Evolutionary conservation across 2,113 vertebrate genomes (phyloP).

Genomic region (Atractosteus spatula): DNA sequence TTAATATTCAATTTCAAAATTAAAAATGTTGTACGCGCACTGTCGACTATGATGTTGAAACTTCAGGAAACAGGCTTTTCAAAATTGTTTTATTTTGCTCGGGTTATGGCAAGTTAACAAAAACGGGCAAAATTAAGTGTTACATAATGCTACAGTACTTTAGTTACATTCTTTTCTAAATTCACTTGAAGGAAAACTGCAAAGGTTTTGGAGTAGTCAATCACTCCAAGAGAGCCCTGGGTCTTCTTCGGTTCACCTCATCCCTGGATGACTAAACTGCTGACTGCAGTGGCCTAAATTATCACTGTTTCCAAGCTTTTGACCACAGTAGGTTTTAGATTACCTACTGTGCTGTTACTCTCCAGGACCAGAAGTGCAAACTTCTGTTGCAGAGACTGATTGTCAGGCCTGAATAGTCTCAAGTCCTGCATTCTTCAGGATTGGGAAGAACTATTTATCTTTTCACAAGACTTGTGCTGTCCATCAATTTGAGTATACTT

Average conservation of each 20-base stretch:
- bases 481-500: too few relatives aligned
- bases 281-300: too few relatives aligned
- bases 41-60: too few relatives aligned
- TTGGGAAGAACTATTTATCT: neutral
- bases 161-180: neutral
- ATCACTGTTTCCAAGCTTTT: too few relatives aligned
- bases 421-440: neutral
- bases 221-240: too few relatives aligned
- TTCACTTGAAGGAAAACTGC: slow-evolving; percentile 17
- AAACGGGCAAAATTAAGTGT: neutral
- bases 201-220: slow-evolving; percentile 3
- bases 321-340: too few relatives aligned
- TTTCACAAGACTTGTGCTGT: neutral
- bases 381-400: slow-evolving; percentile 1
- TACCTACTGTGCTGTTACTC: too few relatives aligned
- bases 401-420: slow-evolving; percentile 5
- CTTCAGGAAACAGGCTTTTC: neutral
- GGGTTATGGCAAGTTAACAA: slow-evolving; percentile 3
- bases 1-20: too few relatives aligned
- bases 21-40: too few relatives aligned
- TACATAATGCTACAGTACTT: slow-evolving; percentile 7
- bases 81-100: neutral
- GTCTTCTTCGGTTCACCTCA: too few relatives aligned
- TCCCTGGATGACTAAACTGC: too few relatives aligned
- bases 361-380: too few relatives aligned